Evolutionary conservation across 92 coral and sea anemone genomes (phyloP), one percentile per base, ranked within the genome.

Genomic region (Umimayanthus chanpuru): DNA sequence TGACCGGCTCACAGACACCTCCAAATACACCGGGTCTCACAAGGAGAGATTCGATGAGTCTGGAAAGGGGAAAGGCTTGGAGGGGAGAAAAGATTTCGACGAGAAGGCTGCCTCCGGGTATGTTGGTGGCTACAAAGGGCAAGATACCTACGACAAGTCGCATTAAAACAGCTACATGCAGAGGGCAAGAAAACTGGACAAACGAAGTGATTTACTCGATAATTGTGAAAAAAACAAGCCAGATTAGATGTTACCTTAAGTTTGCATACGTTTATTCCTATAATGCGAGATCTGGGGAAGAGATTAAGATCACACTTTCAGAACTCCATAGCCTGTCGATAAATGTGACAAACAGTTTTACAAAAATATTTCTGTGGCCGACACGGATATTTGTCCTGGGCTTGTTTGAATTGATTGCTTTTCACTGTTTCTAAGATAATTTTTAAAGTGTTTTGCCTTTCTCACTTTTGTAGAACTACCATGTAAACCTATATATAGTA

Each of bases 11-110:
- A 97, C 99, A 39, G 99, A 97, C 76, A 91, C 99, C 41, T 92
- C 96, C 79, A 91, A 94, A 79, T 97, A 97, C 89, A 97, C 99
- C 72, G 99, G 99, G 32, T 93, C 98, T 15, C 99, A 97, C 90
- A 97, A 97, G 89, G 99, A 97, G 74, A 92, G 99, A 66, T 97
- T 97, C 90, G 99, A 97, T 82, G 98, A 93, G 2, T 28, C 93
- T 25, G 99, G 99, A 49, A 95, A 97, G 74, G 99, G 99, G 14
- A 97, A 95, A 85, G 99, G 99, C 8, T 64, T 95, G 8, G 95
- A 94, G 32, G 99, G 98, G 12, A 95, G 99, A 6, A 85, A 81
- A 30, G 98, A 96, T 89, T 84, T 73, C 50, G 99, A 97, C 81
- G 92, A 82, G 30, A 89, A 96, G 6, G 98, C 98, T 18, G 92